A percentile compares a stretch with the other conserved stretches of the same genome.
These are phyloP conservation scores for Phrynocephalus vlangalii DNA, from an alignment of 2,797 vertebrate species.

Conservation along the genomic window DNA sequence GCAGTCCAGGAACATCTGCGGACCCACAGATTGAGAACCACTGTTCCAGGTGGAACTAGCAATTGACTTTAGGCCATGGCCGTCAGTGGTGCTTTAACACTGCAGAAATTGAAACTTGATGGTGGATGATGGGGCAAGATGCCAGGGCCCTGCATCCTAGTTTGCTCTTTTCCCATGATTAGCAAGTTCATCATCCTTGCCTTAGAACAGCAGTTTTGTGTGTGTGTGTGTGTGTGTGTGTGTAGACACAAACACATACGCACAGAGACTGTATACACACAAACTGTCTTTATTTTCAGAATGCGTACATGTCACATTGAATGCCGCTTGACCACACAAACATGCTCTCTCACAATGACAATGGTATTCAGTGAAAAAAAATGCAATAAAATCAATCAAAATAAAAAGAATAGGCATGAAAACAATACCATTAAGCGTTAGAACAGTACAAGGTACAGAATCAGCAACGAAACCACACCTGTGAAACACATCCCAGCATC, in stretches of 20 bases:
- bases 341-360: background rate
- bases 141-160: background rate
- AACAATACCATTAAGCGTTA: no score
- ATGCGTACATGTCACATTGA: background rate
- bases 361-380: background rate
- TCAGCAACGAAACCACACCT: background rate
- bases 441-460: background rate
- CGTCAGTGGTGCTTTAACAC: background rate
- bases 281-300: background rate
- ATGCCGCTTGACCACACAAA: no score
- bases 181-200: background rate
- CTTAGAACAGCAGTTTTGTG: no score
- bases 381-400: background rate
- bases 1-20: no score
- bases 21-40: no score
- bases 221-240: no score
- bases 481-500: no score
- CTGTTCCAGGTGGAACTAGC: no score
- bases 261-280: no score
- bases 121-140: background rate
- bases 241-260: no score
- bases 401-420: background rate
- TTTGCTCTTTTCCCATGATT: background rate
- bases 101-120: background rate
- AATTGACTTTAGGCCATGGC: no score